phyloP scores from a whole-genome alignment of 2,113 vertebrate species.

The Orientallactaga bullata region DNA sequence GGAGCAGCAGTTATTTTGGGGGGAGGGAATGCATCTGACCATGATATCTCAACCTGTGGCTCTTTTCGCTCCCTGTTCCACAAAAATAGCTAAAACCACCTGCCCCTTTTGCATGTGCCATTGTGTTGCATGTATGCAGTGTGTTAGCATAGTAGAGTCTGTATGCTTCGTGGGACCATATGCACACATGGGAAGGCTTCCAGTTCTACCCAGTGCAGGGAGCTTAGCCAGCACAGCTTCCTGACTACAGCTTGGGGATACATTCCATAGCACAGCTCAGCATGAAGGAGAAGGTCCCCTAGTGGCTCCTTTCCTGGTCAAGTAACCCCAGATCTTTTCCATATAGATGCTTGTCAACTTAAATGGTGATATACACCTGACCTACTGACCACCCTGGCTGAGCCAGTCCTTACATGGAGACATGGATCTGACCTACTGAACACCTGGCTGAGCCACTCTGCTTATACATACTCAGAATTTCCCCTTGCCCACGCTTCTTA shows the following conservation, averaged over 20 bases:
- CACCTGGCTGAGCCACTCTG: too few species aligned
- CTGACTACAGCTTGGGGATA: too few species aligned
- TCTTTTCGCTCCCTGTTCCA: too few species aligned
- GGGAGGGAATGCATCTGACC: too few species aligned
- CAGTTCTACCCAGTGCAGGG: not conserved
- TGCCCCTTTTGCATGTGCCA: not conserved
- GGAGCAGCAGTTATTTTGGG: too few species aligned
- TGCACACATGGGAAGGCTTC: too few species aligned
- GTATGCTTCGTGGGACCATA: not conserved
- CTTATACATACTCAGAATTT: not conserved
- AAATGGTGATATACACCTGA: not conserved
- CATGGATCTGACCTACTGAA: too few species aligned
- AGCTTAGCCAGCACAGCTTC: not conserved
- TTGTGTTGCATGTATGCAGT: not conserved
- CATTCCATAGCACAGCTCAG: not conserved
- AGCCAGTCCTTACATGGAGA: not conserved
- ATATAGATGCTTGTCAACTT: not conserved
- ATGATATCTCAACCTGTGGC: too few species aligned
- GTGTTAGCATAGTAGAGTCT: not conserved
- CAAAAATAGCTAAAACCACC: not conserved
- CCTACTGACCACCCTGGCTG: not conserved
- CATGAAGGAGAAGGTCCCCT: rapidly evolving
- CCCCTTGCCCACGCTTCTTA: not conserved
- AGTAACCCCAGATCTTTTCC: rapidly evolving
- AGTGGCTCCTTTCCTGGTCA: not conserved